These are phyloP conservation scores for Leptopilina boulardi DNA, from an alignment of 1,140 invertebrate species.

Conservation along the genomic window DNA sequence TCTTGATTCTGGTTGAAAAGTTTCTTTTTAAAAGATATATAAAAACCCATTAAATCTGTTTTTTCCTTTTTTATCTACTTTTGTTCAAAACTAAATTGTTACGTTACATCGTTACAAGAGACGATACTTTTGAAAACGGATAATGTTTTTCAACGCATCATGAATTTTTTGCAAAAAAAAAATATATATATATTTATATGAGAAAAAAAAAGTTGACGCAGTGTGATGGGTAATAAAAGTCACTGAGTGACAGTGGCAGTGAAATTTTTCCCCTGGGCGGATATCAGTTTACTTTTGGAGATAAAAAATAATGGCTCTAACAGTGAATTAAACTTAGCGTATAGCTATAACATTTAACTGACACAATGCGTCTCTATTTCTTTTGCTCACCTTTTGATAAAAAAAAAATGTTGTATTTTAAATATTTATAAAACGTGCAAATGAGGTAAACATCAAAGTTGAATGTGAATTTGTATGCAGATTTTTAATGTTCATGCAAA, in stretches of 20 bases:
- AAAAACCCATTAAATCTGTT: not conserved
- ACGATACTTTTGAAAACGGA: not conserved
- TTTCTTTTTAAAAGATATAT: not conserved
- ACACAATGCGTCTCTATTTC: not conserved
- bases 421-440: not conserved
- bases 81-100: not conserved
- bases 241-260: not conserved
- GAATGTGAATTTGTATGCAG: no score
- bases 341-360: conserved; percentile 15
- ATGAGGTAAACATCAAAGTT: no score
- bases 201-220: not conserved
- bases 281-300: conserved; percentile 2
- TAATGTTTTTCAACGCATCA: not conserved
- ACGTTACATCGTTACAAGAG: not conserved
- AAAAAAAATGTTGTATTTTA: not conserved
- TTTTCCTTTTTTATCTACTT: not conserved
- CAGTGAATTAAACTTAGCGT: not conserved
- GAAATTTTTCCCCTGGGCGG: not conserved
- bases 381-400: not conserved
- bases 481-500: no score
- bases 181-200: no score
- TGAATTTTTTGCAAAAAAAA: conserved; percentile 1
- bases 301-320: not conserved
- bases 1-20: not conserved
- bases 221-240: conserved; percentile 13